These are phyloP conservation scores for Epistrophella euchroma DNA, from an alignment of 2,888 invertebrate species.

Conservation along the genomic window DNA sequence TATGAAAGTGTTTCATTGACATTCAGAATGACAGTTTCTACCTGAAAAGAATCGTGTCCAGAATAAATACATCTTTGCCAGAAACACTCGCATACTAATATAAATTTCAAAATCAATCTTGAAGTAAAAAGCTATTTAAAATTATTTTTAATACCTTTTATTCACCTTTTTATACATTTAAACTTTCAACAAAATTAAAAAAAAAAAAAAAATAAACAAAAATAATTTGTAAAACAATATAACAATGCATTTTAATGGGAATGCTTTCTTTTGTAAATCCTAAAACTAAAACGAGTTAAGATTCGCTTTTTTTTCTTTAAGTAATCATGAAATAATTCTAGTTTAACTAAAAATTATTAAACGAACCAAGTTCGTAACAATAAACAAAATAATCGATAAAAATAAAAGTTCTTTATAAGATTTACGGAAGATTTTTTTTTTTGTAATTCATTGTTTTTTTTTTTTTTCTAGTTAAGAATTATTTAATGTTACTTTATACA, in stretches of 20 bases:
- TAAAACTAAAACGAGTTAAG: conserved; percentile 17
- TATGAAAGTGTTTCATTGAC: no score
- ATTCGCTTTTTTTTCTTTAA: conserved; percentile 26
- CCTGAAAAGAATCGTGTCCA: no score
- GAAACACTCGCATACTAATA: no score
- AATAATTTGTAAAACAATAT: conserved; percentile 33
- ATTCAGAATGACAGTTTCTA: no score
- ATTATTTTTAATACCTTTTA: conserved; percentile 60
- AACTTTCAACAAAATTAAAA: conserved; percentile 55
- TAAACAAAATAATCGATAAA: background rate
- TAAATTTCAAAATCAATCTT: no score
- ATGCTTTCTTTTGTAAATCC: conserved; percentile 27
- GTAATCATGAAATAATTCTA: conserved; percentile 6
- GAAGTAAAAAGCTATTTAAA: no score
- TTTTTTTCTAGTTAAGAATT: conserved; percentile 19
- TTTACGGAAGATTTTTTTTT: conserved; percentile 41
- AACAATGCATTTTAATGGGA: conserved; percentile 39
- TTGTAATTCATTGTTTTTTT: background rate
- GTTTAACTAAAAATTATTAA: conserved; percentile 13
- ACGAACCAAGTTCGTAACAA: conserved; percentile 4
- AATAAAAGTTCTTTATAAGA: conserved; percentile 31
- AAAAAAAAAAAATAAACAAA: conserved; percentile 43
- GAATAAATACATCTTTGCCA: no score
- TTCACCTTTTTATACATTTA: conserved; percentile 61
- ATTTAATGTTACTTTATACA: conserved; percentile 41